Base-by-base conservation (phyloP, 2,888 invertebrate genomes). In the Chalcis sispes region DNA sequence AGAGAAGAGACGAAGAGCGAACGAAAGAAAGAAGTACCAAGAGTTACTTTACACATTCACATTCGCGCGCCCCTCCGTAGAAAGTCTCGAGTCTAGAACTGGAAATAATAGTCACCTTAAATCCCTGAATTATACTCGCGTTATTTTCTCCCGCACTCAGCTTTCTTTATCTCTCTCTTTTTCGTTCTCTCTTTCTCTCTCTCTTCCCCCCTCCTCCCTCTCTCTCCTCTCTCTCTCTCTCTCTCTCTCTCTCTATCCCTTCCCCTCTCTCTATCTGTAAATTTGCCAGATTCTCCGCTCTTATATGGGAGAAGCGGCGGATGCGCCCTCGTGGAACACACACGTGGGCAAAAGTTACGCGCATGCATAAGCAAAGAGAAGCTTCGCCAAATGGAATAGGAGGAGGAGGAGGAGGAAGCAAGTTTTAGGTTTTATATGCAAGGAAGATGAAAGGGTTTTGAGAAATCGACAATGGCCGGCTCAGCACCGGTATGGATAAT, bases 101-200 rank as follows among this genome's bases (percentile, higher is more conserved):
- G 62, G 62, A 75, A 75, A 61, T 75, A 69, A 75, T 75, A 75
- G 69, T 64, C 40, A 48, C 40, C 64, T 75, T 75, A 75, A 75
- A 75, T 75, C 46, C 69, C 64, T 66, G 62, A 75, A 75, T 75
- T 74, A 62, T 69, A 36, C 69, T 42, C 62, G 69, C 74, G 48
- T 66, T 74, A 67, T 74, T 69, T 69, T 75, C 74, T 25, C 52
- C 36, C 2, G 29, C 15, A 18, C 25, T 61, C 25, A 18, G 13
- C 36, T 50, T 23, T 50, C 29, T 25, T 46, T 46, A n/a, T n/a
- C n/a, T n/a, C n/a, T n/a, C n/a, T n/a, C n/a, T n/a, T n/a, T n/a
- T n/a, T n/a, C n/a, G n/a, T n/a, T n/a, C n/a, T n/a, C n/a, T n/a
- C n/a, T n/a, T n/a, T n/a, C n/a, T n/a, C n/a, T n/a, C n/a, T n/a